A percentile compares a stretch with the other conserved stretches of the same genome.
Conservation (phyloP, 1,140 invertebrate genomes). For the Drosophila orena region DNA sequence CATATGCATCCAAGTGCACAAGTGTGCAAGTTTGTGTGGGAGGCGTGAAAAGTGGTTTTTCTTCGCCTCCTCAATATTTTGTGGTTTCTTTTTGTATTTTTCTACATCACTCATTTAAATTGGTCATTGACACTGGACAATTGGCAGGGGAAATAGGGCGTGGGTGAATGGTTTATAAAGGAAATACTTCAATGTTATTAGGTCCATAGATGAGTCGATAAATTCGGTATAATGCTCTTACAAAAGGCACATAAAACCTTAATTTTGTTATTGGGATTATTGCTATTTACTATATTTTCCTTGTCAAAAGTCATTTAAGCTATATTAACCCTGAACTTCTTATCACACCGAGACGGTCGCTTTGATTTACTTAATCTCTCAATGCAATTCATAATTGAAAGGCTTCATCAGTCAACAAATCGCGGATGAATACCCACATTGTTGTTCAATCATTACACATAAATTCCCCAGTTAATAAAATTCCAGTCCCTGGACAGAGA, state of each 20-base stretch:
- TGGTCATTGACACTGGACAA: slow-evolving; percentile 47
- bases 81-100: slow-evolving; percentile 17
- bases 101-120: slow-evolving; percentile 29
- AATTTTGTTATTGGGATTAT: neutral
- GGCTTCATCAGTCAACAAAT: slow-evolving; percentile 46
- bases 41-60: slow-evolving; percentile 52
- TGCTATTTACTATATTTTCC: neutral
- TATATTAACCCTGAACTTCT: slow-evolving; percentile 36
- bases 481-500: slow-evolving; percentile 32
- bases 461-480: slow-evolving; percentile 55
- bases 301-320: slow-evolving; percentile 5
- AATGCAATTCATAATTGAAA: slow-evolving; percentile 38
- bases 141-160: slow-evolving; percentile 9
- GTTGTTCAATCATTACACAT: slow-evolving; percentile 32
- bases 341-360: slow-evolving; percentile 4
- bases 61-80: slow-evolving; percentile 5
- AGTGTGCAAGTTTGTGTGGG: slow-evolving; percentile 38
- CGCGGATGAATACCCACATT: slow-evolving; percentile 43
- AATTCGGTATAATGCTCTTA: neutral
- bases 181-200: slow-evolving; percentile 35
- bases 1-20: slow-evolving; percentile 22
- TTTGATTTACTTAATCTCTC: slow-evolving; percentile 28
- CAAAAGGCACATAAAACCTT: neutral
- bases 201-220: slow-evolving; percentile 2
- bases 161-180: slow-evolving; percentile 46